A percentile compares a stretch with the other conserved stretches of the same genome.
phyloP scores from a whole-genome alignment of 2,797 vertebrate species.

The Pitangus sulphuratus region DNA sequence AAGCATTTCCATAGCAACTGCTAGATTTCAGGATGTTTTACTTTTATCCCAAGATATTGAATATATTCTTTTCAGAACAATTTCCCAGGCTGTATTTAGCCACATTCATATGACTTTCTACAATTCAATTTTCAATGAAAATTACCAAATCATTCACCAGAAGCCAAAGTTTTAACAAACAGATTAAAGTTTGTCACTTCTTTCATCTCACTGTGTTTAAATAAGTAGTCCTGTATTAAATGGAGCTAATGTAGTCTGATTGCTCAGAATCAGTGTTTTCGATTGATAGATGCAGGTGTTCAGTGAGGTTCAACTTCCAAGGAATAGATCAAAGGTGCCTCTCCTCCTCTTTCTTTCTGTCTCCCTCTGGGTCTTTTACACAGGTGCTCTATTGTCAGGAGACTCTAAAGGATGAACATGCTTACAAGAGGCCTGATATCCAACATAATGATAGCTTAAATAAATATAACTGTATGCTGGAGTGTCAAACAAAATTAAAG shows the following conservation, averaged over 20 bases:
- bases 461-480: neutral
- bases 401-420: neutral
- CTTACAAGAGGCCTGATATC: neutral
- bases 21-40: constrained; percentile 36
- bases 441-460: neutral
- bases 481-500: neutral
- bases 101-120: constrained; percentile 29
- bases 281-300: neutral
- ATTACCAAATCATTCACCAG: neutral
- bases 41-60: constrained; percentile 1
- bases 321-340: neutral
- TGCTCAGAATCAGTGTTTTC: neutral
- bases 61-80: constrained; percentile 8
- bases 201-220: neutral
- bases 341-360: neutral
- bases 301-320: neutral
- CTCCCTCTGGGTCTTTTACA: neutral
- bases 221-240: neutral
- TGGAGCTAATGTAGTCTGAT: neutral
- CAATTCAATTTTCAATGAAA: constrained; percentile 36
- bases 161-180: constrained; percentile 7
- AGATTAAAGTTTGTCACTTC: neutral
- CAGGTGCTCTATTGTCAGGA: neutral
- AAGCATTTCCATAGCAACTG: constrained; percentile 61
- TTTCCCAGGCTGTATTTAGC: constrained; percentile 46